These are phyloP conservation scores for Dasypus novemcinctus DNA, from an alignment of 2,113 vertebrate genomes.

Conservation along the genomic window DNA sequence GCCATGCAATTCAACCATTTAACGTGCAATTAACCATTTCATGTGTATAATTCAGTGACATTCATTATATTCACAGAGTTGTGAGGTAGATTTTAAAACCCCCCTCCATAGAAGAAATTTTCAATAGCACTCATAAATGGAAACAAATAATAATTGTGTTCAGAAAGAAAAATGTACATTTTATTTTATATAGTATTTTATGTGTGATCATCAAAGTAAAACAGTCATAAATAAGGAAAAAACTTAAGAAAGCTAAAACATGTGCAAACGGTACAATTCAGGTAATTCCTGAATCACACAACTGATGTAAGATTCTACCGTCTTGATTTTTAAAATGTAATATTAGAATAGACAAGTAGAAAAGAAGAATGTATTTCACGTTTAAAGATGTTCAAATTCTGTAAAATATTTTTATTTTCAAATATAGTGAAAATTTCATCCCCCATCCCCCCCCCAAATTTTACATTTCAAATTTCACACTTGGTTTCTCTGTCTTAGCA, in stretches of 20 bases:
- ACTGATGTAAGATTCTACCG: not conserved
- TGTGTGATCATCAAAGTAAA: not conserved
- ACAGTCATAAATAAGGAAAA: not conserved
- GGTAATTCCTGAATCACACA: not conserved
- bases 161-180: conserved; percentile 5
- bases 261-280: not conserved
- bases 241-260: not conserved
- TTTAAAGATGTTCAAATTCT: not conserved
- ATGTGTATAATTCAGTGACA: not conserved
- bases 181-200: not conserved
- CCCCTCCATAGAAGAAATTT: not conserved
- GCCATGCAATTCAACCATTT: not conserved
- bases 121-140: not conserved
- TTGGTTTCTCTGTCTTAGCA: not conserved
- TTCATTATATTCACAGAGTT: not conserved
- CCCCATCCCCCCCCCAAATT: not conserved
- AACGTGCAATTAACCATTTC: not conserved
- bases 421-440: not conserved
- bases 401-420: conserved; percentile 34
- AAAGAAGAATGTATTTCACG: not conserved
- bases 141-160: not conserved
- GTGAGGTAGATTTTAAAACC: not conserved
- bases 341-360: not conserved
- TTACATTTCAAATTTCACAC: not conserved
- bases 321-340: not conserved